These are phyloP conservation scores for Manacus vitellinus DNA, from an alignment of 2,113 vertebrate genomes.

Conservation along the genomic window DNA sequence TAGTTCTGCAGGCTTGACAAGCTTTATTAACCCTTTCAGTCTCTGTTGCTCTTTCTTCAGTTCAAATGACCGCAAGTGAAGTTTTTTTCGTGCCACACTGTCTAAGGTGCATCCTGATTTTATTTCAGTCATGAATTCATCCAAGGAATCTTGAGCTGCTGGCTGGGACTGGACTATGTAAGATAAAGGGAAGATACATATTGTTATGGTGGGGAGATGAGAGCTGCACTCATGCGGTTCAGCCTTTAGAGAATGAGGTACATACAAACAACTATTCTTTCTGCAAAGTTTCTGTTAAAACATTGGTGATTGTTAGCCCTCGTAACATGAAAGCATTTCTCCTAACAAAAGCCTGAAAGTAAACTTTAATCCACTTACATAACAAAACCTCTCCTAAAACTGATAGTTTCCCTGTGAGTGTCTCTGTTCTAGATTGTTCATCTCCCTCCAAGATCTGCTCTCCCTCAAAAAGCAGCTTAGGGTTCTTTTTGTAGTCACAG, in stretches of 20 bases:
- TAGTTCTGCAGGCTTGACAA: slow-evolving; percentile 87
- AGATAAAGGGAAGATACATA: not conserved
- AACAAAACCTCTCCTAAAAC: not conserved
- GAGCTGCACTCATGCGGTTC: not conserved
- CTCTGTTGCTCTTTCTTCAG: slow-evolving; percentile 89
- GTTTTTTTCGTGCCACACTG: slow-evolving; percentile 88
- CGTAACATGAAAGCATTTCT: not conserved
- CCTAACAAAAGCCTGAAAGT: not conserved
- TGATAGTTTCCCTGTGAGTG: not conserved
- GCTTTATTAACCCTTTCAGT: slow-evolving; percentile 86
- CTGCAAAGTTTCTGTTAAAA: not conserved
- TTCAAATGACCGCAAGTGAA: slow-evolving; percentile 87
- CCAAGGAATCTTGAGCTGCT: slow-evolving; percentile 87
- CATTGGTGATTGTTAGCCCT: not conserved
- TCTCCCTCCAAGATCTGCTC: not conserved
- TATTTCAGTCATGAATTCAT: slow-evolving; percentile 94
- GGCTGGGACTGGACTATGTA: slow-evolving; percentile 76
- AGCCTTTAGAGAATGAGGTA: not conserved
- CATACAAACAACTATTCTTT: not conserved
- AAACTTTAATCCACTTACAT: not conserved
- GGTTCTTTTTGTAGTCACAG: not conserved
- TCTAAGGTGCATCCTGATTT: slow-evolving; percentile 82
- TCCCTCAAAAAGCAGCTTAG: not conserved
- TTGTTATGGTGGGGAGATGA: not conserved
- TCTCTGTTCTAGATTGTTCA: not conserved